Conservation (phyloP, 1,140 invertebrate genomes). For the Drosophila gunungcola region DNA sequence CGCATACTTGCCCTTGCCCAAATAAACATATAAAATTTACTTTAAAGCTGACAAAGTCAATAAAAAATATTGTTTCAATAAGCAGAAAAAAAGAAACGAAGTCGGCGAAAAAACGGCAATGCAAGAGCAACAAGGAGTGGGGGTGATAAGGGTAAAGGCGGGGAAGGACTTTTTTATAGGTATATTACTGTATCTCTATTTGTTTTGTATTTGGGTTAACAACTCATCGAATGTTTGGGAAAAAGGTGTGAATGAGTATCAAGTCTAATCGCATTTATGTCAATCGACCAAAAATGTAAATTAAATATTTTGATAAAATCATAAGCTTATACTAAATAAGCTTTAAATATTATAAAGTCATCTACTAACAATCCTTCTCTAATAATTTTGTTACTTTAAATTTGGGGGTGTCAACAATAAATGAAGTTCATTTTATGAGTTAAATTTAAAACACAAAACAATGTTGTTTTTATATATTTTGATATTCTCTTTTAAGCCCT, state of each 20-base stretch:
- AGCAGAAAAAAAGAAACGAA: conserved; percentile 60
- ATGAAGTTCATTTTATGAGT: no score
- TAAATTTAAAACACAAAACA: no score
- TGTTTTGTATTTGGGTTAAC: conserved; percentile 19
- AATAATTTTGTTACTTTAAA: no score
- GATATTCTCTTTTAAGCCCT: no score
- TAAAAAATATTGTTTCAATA: conserved; percentile 83
- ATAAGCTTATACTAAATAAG: no score
- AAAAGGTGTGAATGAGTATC: conserved; percentile 12
- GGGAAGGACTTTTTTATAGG: conserved; percentile 35
- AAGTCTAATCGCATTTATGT: background rate
- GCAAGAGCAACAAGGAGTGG: conserved; percentile 41
- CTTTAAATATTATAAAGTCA: no score
- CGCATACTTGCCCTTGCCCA: conserved; percentile 53
- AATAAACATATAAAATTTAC: conserved; percentile 82
- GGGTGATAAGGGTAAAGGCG: conserved; percentile 15
- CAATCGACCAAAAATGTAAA: background rate
- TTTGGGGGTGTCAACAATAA: no score
- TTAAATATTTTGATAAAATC: background rate
- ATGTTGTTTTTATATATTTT: no score
- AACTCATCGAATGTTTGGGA: background rate
- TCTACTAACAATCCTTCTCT: no score
- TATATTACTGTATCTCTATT: conserved; percentile 8
- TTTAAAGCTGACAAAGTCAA: conserved; percentile 84
- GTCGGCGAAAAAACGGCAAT: conserved; percentile 60